phyloP scores from a whole-genome alignment of 2,888 invertebrate species.

The Chelonus formosanus region DNA sequence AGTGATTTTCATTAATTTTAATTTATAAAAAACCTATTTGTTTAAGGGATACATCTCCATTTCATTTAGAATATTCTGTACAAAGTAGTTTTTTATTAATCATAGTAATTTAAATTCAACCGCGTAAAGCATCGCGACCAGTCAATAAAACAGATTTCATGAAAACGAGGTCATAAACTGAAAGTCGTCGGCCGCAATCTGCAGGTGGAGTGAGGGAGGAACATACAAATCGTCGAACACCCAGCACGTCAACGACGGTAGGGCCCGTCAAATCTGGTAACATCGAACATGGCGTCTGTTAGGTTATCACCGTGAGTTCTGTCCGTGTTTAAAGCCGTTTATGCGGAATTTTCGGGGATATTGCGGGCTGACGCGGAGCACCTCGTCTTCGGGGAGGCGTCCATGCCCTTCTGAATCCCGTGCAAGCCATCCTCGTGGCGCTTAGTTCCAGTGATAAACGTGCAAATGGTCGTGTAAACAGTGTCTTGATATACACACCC shows the following conservation, averaged over 20 bases:
- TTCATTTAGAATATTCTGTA: not conserved
- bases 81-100: too few relatives aligned
- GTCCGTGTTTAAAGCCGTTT: slow-evolving; percentile 47
- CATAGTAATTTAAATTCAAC: too few relatives aligned
- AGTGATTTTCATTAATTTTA: too few relatives aligned
- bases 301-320: slow-evolving; percentile 60
- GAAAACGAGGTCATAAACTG: slow-evolving; percentile 4
- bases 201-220: slow-evolving; percentile 5
- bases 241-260: slow-evolving; percentile 48
- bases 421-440: slow-evolving; percentile 37
- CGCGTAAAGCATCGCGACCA: not conserved
- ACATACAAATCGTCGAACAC: slow-evolving; percentile 16
- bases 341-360: slow-evolving; percentile 53
- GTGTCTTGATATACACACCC: slow-evolving; percentile 60
- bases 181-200: slow-evolving; percentile 11
- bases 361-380: slow-evolving; percentile 53
- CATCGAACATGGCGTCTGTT: slow-evolving; percentile 61
- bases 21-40: too few relatives aligned
- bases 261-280: slow-evolving; percentile 45
- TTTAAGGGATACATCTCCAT: not conserved
- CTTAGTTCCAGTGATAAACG: slow-evolving; percentile 36
- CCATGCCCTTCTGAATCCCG: slow-evolving; percentile 45
- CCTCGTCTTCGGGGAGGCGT: slow-evolving; percentile 55
- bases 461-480: slow-evolving; percentile 54
- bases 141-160: slow-evolving; percentile 25